Conservation (phyloP, 2,888 invertebrate species). For the Cyclophora albipunctata region DNA sequence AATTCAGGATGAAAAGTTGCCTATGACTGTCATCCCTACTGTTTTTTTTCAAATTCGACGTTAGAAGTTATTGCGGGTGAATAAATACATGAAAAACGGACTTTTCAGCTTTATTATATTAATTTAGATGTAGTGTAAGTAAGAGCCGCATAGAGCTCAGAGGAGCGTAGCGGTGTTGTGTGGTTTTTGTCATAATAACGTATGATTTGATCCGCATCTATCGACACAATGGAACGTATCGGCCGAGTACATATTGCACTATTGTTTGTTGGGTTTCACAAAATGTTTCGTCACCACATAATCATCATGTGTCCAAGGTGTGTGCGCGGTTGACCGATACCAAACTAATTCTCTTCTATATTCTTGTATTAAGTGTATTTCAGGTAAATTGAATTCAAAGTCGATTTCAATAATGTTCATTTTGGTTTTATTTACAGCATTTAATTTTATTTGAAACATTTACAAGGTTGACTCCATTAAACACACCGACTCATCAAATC, state of each 20-base stretch:
- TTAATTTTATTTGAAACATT: too few species aligned
- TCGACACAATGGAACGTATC: constrained; percentile 45
- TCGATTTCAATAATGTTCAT: too few species aligned
- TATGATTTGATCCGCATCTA: constrained; percentile 49
- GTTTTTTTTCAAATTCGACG: too few species aligned
- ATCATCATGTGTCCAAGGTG: constrained; percentile 30
- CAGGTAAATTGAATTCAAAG: too few species aligned
- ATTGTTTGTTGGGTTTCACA: constrained; percentile 51
- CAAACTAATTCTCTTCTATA: not conserved
- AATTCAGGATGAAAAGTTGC: not conserved
- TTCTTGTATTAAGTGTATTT: too few species aligned
- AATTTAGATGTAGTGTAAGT: too few species aligned
- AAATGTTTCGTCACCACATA: constrained; percentile 49
- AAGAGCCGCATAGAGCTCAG: not conserved
- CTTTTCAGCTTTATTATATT: too few species aligned
- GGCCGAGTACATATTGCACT: constrained; percentile 42
- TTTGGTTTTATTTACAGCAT: too few species aligned
- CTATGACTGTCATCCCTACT: not conserved
- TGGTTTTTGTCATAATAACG: constrained; percentile 44
- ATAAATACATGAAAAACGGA: too few species aligned
- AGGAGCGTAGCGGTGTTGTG: constrained; percentile 8
- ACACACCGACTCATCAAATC: too few species aligned
- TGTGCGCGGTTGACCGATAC: constrained; percentile 6
- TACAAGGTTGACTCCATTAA: too few species aligned
- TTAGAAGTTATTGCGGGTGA: too few species aligned